Evolutionary conservation across 1,140 invertebrate species (phyloP).

Genomic region (Bombus turneri): DNA sequence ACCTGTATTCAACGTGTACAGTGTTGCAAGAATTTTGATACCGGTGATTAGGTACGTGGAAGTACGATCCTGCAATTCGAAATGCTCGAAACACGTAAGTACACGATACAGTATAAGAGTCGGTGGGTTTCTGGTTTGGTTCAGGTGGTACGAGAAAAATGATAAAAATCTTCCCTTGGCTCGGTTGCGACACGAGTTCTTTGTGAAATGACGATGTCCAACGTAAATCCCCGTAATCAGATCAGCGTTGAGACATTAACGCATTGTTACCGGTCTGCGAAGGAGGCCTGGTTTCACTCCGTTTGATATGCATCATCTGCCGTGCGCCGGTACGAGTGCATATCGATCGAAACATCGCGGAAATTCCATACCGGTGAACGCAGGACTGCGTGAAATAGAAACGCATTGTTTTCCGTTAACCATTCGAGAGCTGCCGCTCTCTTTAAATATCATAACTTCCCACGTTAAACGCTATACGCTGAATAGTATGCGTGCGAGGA

Average conservation of each 20-base stretch:
- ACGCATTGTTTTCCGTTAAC: constrained; percentile 50
- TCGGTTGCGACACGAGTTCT: constrained; percentile 29
- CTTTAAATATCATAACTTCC: constrained; percentile 49
- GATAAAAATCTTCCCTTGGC: constrained; percentile 34
- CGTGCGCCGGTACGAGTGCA: background rate
- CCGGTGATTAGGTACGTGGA: constrained; percentile 5
- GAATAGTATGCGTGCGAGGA: background rate
- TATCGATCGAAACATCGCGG: constrained; percentile 42
- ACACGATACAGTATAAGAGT: background rate
- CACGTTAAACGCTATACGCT: constrained; percentile 22
- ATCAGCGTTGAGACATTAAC: constrained; percentile 31
- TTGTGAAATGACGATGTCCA: constrained; percentile 33
- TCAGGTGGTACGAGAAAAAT: background rate
- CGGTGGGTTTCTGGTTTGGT: background rate
- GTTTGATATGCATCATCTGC: constrained; percentile 55
- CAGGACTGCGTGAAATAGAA: constrained; percentile 52
- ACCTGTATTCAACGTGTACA: constrained; percentile 23
- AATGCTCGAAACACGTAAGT: background rate
- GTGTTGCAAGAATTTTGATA: constrained; percentile 33
- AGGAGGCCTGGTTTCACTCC: constrained; percentile 4
- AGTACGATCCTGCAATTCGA: background rate
- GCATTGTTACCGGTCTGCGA: constrained; percentile 26
- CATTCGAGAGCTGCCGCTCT: background rate
- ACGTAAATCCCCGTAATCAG: constrained; percentile 44
- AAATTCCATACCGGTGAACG: constrained; percentile 33